Base-by-base conservation (phyloP, 2,888 invertebrate genomes). In the Pharmacophagus antenor region DNA sequence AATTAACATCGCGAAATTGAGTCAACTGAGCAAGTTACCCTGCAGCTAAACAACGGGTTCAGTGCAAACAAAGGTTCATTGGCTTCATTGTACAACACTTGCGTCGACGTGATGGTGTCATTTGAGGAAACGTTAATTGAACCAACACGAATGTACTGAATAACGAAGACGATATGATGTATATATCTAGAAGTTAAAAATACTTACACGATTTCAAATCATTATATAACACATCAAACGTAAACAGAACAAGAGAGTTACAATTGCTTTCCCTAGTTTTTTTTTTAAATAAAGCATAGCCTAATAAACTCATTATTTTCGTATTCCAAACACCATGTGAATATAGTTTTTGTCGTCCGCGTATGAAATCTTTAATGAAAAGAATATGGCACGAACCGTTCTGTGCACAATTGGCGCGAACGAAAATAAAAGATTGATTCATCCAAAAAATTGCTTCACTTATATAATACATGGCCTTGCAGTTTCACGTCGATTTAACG, bases 101-200 rank as follows among this genome's bases (percentile, higher is more conserved):
- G 74, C 80, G 69, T 70, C 68, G 79, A 76, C 81, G 84, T 85
- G 86, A 87, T 85, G 81, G 80, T 84, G 83, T 85, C 87, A 85
- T 82, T 79, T 78, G 80, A 84, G 85, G 81, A 84, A 85, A 82
- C 76, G 81, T 87, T 87, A 85, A 87, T 88, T 87, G 86, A 85
- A 80, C 75, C 79, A 77, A 80, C 81, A 79, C 77, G 79, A 77
- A 76, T 76, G 71, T 76, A 69, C 69, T 71, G 74, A 77, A 78
- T 78, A 76, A 77, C 79, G n/a, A n/a, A n/a, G n/a, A n/a, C n/a
- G n/a, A n/a, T n/a, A n/a, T n/a, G 1, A 27, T 27, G 27, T 7
- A 27, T 27, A 6, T 27, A 27, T 10, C 1, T 27, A 27, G 6
- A 27, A 27, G 10, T 27, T 2, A 27, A 27, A 27, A 8, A 27